Evolutionary conservation across 2,888 invertebrate species (phyloP).

Genomic region (Pristionchus arcanus): DNA sequence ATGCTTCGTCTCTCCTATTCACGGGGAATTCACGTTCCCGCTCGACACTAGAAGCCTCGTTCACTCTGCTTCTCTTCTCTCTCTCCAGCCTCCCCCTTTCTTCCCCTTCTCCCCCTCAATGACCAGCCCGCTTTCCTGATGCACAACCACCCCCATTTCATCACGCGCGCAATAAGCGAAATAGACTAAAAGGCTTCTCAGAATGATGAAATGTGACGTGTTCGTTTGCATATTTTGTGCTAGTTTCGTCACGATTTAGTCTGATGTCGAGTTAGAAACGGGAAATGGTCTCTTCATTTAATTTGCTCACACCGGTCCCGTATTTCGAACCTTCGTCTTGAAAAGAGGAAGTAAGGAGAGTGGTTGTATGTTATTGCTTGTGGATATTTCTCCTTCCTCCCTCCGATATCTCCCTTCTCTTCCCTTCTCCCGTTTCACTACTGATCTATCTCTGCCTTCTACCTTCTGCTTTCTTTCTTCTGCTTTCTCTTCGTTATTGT

Average conservation of each 20-base stretch:
- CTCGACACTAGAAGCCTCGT: conserved; percentile 1
- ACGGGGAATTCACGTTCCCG: conserved; percentile 19
- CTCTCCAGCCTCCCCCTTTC: not conserved
- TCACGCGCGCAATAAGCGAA: not conserved
- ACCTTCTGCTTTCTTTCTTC: not conserved
- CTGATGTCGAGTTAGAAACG: not conserved
- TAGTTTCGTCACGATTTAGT: not conserved
- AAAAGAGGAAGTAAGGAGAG: not conserved
- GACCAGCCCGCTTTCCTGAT: not conserved
- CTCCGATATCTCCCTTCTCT: conserved; percentile 23
- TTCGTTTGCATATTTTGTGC: not conserved
- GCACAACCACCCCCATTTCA: conserved; percentile 21
- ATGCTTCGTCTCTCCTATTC: not conserved
- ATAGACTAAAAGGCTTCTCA: not conserved
- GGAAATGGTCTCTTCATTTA: too few relatives aligned
- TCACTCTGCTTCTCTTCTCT: not conserved
- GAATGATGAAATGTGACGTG: conserved; percentile 5
- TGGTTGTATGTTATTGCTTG: conserved; percentile 37
- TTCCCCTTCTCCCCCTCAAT: not conserved
- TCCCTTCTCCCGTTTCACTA: conserved; percentile 22
- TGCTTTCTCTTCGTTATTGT: not conserved
- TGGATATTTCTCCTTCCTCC: not conserved
- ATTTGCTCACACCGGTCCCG: too few relatives aligned
- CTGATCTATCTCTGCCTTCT: conserved; percentile 21
- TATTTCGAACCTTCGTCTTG: not conserved